Conservation (phyloP, 35 echinoderm and acorn worm genomes). For the Ptychodera flava region DNA sequence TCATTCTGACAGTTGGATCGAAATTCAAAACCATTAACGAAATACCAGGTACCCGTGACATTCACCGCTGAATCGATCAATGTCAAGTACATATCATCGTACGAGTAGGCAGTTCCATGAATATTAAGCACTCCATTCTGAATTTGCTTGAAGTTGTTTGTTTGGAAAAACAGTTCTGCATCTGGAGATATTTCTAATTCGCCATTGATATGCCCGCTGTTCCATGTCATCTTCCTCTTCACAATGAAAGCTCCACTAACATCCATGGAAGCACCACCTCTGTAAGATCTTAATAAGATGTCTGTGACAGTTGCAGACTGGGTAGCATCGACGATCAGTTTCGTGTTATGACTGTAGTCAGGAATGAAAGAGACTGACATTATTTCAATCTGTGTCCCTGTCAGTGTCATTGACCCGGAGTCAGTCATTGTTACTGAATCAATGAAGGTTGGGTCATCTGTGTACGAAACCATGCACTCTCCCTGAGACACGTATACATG, state of each 20-base stretch:
- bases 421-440: neutral
- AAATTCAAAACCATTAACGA: neutral
- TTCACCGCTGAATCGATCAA: neutral
- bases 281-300: neutral
- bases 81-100: neutral
- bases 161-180: neutral
- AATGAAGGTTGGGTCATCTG: neutral
- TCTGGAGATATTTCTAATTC: neutral
- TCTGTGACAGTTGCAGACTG: neutral
- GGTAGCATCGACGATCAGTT: neutral
- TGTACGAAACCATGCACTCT: neutral
- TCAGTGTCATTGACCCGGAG: neutral
- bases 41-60: neutral
- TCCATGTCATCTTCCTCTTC: neutral
- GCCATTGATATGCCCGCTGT: neutral
- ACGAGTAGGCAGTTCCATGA: neutral
- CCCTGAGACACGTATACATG: neutral
- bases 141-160: neutral
- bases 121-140: neutral
- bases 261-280: neutral
- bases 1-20: neutral
- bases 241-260: neutral
- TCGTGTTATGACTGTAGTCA: neutral
- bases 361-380: neutral
- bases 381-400: neutral